Base-by-base conservation (phyloP, 2,113 vertebrate genomes). In the Anthoscopus minutus region DNA sequence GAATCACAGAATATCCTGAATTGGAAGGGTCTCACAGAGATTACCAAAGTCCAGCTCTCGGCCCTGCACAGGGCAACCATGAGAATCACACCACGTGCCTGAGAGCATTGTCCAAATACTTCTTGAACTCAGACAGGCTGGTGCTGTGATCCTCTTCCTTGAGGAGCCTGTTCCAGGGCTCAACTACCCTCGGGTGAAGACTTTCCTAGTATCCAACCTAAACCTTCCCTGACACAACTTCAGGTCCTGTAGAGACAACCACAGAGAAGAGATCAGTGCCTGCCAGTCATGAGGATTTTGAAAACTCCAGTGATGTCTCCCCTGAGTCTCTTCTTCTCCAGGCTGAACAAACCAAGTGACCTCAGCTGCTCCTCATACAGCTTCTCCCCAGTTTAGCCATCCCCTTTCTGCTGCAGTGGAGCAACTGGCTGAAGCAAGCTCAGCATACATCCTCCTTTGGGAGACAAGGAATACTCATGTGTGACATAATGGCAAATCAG, bases 151-250 rank as follows among this genome's bases (percentile, higher is more conserved):
- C 27, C 27, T 28, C 33, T 65, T 9, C 6, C 50, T 27, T 45
- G 28, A 23, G 37, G 28, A 73, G 20, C 2, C 33, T 65, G 8
- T 58, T 65, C 19, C 37, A 81, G 23, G 24, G 37, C 58, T 19
- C 18, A 45, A 0, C 1, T 2, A 60, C 13, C 5, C 10, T 58
- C 45, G 13, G 11, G 8, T 8, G 31, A 37, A 72, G 5, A 10
- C 38, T 45, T 66, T 45, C 16, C 13, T 45, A 2, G 10, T 21
- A 38, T 28, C 38, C 45, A 25, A 4, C 13, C 23, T 9, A 45
- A 58, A 23, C 9, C 7, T 51, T 5, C 3, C 23, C 24, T n/a
- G 13, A 24, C 13, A 28, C 4, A 58, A 5, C 16, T 74, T 38
- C 38, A 88, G 8, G 16, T 60, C 13, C 38, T 60, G 24, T 40